Percentiles rank a stretch among this genome's conserved stretches.
These are phyloP conservation scores for Sebastes trivittatus DNA, from an alignment of 2,797 vertebrate genomes.

Conservation along the genomic window DNA sequence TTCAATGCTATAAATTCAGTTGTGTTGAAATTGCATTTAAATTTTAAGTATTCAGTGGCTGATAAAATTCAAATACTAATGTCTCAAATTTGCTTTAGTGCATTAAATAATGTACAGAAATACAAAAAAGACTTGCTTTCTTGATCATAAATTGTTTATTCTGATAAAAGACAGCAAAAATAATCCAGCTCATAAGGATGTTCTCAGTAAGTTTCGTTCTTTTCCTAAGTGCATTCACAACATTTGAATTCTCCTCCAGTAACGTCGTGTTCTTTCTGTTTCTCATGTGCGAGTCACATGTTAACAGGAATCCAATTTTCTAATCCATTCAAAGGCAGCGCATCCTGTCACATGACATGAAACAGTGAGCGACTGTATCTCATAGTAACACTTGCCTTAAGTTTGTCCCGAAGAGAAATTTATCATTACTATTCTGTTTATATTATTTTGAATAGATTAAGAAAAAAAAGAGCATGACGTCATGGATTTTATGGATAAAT, in stretches of 20 bases:
- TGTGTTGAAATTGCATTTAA: too few species aligned
- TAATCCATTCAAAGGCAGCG: slow-evolving; percentile 41
- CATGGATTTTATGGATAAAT: not conserved
- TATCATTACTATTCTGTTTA: not conserved
- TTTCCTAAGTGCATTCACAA: not conserved
- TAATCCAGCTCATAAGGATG: not conserved
- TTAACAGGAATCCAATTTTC: slow-evolving; percentile 35
- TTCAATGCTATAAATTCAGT: too few species aligned
- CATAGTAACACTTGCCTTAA: not conserved
- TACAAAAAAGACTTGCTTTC: not conserved
- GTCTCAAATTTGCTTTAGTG: too few species aligned
- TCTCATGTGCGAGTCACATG: slow-evolving; percentile 44
- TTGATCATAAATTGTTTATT: slow-evolving; percentile 44
- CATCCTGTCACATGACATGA: slow-evolving; percentile 46
- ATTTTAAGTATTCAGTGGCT: too few species aligned
- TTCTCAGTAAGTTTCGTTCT: not conserved
- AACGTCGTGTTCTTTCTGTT: not conserved
- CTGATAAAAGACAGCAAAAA: slow-evolving; percentile 14
- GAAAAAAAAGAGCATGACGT: not conserved
- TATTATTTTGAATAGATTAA: not conserved
- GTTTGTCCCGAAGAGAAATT: not conserved
- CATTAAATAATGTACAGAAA: not conserved
- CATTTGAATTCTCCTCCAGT: not conserved
- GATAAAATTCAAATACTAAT: too few species aligned
- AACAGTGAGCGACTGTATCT: not conserved